Conservation (phyloP, 2,113 vertebrate genomes). For the Tylochromis polylepis region DNA sequence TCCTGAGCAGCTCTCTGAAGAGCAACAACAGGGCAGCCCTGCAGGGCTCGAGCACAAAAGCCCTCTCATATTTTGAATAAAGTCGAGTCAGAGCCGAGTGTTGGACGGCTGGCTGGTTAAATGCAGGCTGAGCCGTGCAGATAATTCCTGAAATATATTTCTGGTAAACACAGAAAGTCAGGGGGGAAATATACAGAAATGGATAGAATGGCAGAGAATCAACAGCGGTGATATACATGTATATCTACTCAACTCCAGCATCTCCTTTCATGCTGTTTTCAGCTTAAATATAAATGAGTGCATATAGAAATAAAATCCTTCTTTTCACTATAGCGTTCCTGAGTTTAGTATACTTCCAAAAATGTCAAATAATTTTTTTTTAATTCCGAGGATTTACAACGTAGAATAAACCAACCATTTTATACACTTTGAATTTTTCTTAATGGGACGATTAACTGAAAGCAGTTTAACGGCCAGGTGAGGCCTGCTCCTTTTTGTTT, state of each 20-base stretch:
- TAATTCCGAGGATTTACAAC: neutral
- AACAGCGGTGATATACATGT: neutral
- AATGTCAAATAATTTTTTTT: neutral
- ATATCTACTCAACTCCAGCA: neutral
- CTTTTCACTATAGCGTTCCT: neutral
- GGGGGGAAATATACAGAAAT: neutral
- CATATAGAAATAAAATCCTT: neutral
- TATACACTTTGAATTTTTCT: neutral
- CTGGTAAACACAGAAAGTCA: neutral
- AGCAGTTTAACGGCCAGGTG: neutral
- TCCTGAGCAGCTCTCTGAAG: neutral
- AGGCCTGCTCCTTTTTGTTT: neutral
- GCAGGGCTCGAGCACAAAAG: neutral
- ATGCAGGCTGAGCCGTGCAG: neutral
- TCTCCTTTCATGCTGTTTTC: neutral
- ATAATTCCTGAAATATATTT: neutral
- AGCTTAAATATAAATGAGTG: neutral
- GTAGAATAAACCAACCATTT: neutral
- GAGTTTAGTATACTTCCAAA: neutral
- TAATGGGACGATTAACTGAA: neutral
- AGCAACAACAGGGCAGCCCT: neutral
- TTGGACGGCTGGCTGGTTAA: neutral
- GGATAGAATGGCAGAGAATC: neutral
- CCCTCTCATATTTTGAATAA: neutral
- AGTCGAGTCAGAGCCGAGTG: fast-evolving